Percentiles rank a stretch among this genome's conserved stretches.
Evolutionary conservation across 2,797 vertebrate species (phyloP).

Genomic region (Chelon auratus): DNA sequence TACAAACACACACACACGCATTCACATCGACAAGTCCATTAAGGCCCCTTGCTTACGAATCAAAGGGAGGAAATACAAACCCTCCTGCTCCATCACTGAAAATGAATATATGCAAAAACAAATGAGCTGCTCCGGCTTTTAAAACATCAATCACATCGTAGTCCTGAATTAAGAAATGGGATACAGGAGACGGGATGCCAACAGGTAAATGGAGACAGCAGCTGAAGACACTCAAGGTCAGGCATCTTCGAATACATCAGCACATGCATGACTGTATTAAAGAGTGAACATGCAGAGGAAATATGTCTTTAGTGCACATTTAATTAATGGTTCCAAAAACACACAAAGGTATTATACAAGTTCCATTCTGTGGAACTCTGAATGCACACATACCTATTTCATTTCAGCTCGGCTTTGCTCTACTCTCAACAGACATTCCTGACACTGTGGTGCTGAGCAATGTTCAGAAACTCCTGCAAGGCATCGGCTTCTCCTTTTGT

Average conservation of each 20-base stretch:
- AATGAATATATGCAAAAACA: conserved; percentile 82
- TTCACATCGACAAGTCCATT: conserved; percentile 63
- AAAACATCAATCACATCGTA: conserved; percentile 72
- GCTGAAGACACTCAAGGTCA: conserved; percentile 45
- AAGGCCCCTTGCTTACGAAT: conserved; percentile 59
- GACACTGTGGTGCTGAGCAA: conserved; percentile 44
- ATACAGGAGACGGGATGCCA: conserved; percentile 52
- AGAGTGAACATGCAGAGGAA: neutral
- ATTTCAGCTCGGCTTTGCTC: conserved; percentile 26
- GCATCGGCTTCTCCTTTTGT: conserved; percentile 54
- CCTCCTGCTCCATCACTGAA: conserved; percentile 64
- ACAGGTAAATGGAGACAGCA: conserved; percentile 55
- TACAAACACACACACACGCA: conserved; percentile 58
- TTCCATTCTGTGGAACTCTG: neutral
- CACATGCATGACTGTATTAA: neutral
- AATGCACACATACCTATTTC: conserved; percentile 16
- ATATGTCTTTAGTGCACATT: too few relatives aligned
- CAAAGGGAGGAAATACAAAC: conserved; percentile 74
- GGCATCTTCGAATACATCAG: neutral
- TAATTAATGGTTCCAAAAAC: neutral
- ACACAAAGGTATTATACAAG: neutral
- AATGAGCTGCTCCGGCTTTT: conserved; percentile 74
- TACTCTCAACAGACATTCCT: conserved; percentile 32
- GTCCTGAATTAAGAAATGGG: conserved; percentile 48
- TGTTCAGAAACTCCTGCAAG: conserved; percentile 57